These are phyloP conservation scores for Paragorgia papillata DNA, from an alignment of 92 coral and sea anemone genomes.

Conservation along the genomic window DNA sequence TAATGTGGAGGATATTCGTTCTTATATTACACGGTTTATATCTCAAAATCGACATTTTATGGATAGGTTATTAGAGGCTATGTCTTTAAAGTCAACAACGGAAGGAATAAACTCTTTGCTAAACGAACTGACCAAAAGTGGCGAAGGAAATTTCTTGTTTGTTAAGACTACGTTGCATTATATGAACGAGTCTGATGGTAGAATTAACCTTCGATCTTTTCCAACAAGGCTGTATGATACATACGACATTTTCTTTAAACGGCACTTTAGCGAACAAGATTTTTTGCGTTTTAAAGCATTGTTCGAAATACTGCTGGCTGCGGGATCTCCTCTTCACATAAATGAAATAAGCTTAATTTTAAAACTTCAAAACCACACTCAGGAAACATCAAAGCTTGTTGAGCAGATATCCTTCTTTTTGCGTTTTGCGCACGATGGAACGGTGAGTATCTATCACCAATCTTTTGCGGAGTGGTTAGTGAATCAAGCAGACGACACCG, in stretches of 20 bases:
- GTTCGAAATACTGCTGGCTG: constrained; percentile 65
- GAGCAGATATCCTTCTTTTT: constrained; percentile 48
- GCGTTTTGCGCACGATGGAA: constrained; percentile 41
- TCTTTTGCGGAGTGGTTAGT: constrained; percentile 70
- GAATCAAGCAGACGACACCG: constrained; percentile 33
- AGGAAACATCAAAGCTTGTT: constrained; percentile 18
- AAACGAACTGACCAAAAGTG: constrained; percentile 28
- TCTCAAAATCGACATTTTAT: constrained; percentile 17
- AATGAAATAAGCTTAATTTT: constrained; percentile 52
- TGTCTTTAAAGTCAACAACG: background rate
- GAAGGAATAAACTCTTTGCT: constrained; percentile 3
- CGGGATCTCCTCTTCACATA: constrained; percentile 52
- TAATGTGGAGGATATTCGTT: constrained; percentile 66
- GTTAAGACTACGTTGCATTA: constrained; percentile 56
- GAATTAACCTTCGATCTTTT: constrained; percentile 9
- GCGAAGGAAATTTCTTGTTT: constrained; percentile 74
- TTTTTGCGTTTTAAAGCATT: constrained; percentile 40
- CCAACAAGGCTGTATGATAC: constrained; percentile 45
- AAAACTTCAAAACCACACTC: constrained; percentile 24
- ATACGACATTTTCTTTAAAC: constrained; percentile 34
- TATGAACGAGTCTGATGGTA: background rate
- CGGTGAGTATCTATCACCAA: constrained; percentile 46
- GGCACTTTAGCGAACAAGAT: constrained; percentile 27
- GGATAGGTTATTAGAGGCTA: constrained; percentile 14
- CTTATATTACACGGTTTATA: constrained; percentile 24